phyloP scores from a whole-genome alignment of 2,888 invertebrate genomes.

The Beris chalybata region DNA sequence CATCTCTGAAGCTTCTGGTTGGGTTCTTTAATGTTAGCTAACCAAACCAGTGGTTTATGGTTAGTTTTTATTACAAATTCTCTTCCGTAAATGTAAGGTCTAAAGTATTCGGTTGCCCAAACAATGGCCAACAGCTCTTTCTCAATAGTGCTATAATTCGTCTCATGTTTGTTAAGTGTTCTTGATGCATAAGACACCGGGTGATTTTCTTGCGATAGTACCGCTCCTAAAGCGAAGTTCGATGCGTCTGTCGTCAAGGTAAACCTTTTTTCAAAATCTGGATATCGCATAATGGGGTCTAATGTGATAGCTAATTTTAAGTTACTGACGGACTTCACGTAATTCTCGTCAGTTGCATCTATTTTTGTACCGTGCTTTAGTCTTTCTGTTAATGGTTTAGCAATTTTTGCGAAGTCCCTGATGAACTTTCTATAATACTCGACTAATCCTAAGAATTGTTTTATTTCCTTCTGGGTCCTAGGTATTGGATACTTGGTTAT shows the following conservation, averaged over 20 bases:
- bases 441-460: no score
- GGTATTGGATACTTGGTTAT: no score
- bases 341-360: not conserved
- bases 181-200: conserved; percentile 43
- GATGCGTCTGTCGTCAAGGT: conserved; percentile 45
- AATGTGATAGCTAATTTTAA: conserved; percentile 1
- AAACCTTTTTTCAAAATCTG: conserved; percentile 49
- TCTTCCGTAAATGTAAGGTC: no score
- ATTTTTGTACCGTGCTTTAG: conserved; percentile 22
- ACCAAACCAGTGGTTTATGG: no score
- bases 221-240: conserved; percentile 42
- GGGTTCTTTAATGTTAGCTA: no score
- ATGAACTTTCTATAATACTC: not conserved
- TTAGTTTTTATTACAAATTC: no score
- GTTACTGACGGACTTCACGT: not conserved
- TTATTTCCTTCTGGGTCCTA: no score
- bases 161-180: conserved; percentile 40
- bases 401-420: not conserved
- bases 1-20: no score
- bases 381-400: conserved; percentile 40
- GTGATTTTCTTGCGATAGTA: conserved; percentile 43
- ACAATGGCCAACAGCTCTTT: conserved; percentile 41
- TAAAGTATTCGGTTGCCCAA: no score
- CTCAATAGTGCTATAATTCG: conserved; percentile 41
- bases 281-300: conserved; percentile 35